Evolutionary conservation across 2,113 vertebrate species (phyloP), one percentile per base, ranked within the genome.

Genomic region (Galeopterus variegatus): DNA sequence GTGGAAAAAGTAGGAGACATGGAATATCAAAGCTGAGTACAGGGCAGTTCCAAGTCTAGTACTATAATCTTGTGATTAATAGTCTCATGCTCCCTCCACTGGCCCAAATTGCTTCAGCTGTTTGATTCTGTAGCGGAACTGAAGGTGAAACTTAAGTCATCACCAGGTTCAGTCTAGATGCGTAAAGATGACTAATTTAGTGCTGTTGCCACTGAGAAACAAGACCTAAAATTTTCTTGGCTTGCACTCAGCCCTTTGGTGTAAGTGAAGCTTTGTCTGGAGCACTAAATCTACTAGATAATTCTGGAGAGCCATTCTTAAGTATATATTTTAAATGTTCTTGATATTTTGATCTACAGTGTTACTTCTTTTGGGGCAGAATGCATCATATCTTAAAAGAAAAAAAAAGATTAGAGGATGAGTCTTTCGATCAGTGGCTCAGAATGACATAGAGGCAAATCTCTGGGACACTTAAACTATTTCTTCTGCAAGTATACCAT

Each of bases 91-190:
- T 96, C 23, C 50, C 36, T 79, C 69, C 50, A 23, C 28, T 76
- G 72, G 60, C 85, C 70, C 86, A n/a, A 65, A 28, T 62, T 69
- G 77, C 94, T 91, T 75, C 76, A 65, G 87, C 41, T 77, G 52
- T 97, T 92, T 94, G 67, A 82, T 92, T 96, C 50, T 93, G 28
- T 54, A 85, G 83, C 28, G 60, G 93, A 56, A 77, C 72, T 89
- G 64, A 96, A 95, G 86, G n/a, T 52, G 93, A 98, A 92, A 97
- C 93, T 81, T 65, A 77, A 82, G 70, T 62, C 54, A 62, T 81
- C 41, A 33, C 41, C 69, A 73, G 76, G 45, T 92, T 97, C 84
- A 82, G 24, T 26, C 26, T 36, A 48, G 33, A 65, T 95, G 70
- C 65, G 33, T 88, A 76, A 56, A 77, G 56, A 89, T 95, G 95